Percentiles rank a stretch among this genome's conserved stretches.
Evolutionary conservation across 1,140 invertebrate genomes (phyloP).

Genomic region (Drosophila busckii): DNA sequence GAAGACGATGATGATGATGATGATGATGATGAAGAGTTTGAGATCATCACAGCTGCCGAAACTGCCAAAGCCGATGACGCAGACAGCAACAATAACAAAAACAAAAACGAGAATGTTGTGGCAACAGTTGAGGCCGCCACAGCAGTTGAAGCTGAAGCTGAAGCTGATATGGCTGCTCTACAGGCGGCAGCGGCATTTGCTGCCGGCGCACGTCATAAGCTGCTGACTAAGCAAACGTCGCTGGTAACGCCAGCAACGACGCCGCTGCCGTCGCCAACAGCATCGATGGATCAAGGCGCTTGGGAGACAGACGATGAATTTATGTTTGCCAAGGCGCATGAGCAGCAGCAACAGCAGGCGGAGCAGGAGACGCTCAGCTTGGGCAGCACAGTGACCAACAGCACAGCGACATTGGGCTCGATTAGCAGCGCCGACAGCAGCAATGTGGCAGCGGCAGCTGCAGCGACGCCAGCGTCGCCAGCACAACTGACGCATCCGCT

Average conservation of each 20-base stretch:
- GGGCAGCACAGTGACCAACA: slow-evolving; percentile 71
- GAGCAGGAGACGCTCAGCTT: slow-evolving; percentile 39
- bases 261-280: slow-evolving; percentile 58
- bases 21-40: slow-evolving; percentile 39
- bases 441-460: slow-evolving; percentile 1
- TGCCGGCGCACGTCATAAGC: slow-evolving; percentile 49
- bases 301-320: slow-evolving; percentile 77
- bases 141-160: slow-evolving; percentile 16
- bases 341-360: background rate
- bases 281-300: slow-evolving; percentile 68
- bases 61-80: slow-evolving; percentile 39
- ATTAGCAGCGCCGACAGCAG: slow-evolving; percentile 44
- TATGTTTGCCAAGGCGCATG: slow-evolving; percentile 52
- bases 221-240: slow-evolving; percentile 43
- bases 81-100: slow-evolving; percentile 8
- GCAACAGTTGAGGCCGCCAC: slow-evolving; percentile 24
- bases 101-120: slow-evolving; percentile 27
- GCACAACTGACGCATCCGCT: slow-evolving; percentile 40
- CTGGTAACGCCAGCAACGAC: slow-evolving; percentile 29
- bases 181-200: slow-evolving; percentile 54
- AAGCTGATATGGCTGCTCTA: slow-evolving; percentile 26
- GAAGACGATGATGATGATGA: slow-evolving; percentile 22
- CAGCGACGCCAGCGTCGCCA: background rate
- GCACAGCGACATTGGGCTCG: slow-evolving; percentile 61
- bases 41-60: slow-evolving; percentile 36